Conservation (phyloP, 2,888 invertebrate species). For the Lasioglossum oenotherae region DNA sequence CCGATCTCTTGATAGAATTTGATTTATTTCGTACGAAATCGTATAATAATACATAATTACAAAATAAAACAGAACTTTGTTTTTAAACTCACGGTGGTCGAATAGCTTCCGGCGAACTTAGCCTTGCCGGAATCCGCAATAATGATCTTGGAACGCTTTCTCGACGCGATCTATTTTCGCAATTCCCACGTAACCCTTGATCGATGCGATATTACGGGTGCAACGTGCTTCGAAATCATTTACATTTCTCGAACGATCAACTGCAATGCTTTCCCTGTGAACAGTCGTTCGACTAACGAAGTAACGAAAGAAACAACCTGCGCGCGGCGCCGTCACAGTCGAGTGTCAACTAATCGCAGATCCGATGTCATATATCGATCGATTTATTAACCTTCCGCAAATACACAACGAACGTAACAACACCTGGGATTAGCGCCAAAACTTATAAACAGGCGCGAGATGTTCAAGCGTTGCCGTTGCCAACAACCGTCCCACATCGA, state of each 20-base stretch:
- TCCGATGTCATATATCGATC: conserved; percentile 2
- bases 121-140: conserved; percentile 19
- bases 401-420: conserved; percentile 26
- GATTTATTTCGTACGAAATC: background rate
- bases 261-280: background rate
- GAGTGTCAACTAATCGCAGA: background rate
- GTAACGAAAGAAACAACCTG: conserved; percentile 9
- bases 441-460: conserved; percentile 47
- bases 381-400: conserved; percentile 38
- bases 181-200: background rate
- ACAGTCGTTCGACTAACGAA: background rate
- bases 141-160: conserved; percentile 3
- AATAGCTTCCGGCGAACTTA: conserved; percentile 25
- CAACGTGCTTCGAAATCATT: conserved; percentile 12
- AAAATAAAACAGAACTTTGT: background rate
- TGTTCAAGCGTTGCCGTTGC: conserved; percentile 42
- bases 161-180: conserved; percentile 5
- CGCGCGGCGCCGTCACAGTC: too few species aligned
- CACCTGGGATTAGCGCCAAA: conserved; percentile 50
- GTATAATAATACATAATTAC: background rate
- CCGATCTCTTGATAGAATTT: background rate
- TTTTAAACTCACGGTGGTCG: conserved; percentile 3
- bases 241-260: background rate
- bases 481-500: conserved; percentile 35
- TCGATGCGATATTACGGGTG: conserved; percentile 16